Base-by-base conservation (phyloP, 2,113 vertebrate species). In the Beaufortia kweichowensis region DNA sequence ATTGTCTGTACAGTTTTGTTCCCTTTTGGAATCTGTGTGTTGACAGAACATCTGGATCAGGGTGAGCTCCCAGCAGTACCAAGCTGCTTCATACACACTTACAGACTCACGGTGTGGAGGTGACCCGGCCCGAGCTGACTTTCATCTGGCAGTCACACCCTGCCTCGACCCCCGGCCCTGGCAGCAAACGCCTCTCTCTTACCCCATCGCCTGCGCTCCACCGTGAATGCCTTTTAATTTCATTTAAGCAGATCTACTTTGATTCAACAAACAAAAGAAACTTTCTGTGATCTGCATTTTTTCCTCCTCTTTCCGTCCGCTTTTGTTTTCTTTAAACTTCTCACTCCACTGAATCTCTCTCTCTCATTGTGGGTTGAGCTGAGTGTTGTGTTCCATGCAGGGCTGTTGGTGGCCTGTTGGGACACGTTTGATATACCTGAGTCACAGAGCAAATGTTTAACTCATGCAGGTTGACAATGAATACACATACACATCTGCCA, bases 21-120 rank as follows among this genome's bases (percentile, higher is more conserved):
- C 91, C 89, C 89, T 91, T 83, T 86, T 88, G 88, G 88, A 89
- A 89, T 91, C 89, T 85, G 78, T 73, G 84, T 91, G 89, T 90
- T 91, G 91, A 91, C 91, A 91, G 90, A 89, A 88, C 90, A 91
- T 91, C 89, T 92, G 88, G 86, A 84, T 88, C 86, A 84, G 89
- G 88, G 90, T 90, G 87, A 89, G 87, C 85, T 86, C 90, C 90
- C 48, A 21, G 48, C 91, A 90, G 82, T 29, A 41, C 84, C 78
- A 83, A 79, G 85, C 87, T 87, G 82, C 83, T 85, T 71, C 62
- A 66, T 31, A 69, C 68, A 65, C 46, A 17, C 43, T 50, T 28
- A n/a, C 28, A 9, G 1, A 39, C n/a, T 48, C 19, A 4, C 23
- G 3, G 21, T 56, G 31, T 68, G 75, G 53, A 65, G 10, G 63